Evolutionary conservation across 2,797 vertebrate genomes (phyloP).

Genomic region (Propithecus perrieri): DNA sequence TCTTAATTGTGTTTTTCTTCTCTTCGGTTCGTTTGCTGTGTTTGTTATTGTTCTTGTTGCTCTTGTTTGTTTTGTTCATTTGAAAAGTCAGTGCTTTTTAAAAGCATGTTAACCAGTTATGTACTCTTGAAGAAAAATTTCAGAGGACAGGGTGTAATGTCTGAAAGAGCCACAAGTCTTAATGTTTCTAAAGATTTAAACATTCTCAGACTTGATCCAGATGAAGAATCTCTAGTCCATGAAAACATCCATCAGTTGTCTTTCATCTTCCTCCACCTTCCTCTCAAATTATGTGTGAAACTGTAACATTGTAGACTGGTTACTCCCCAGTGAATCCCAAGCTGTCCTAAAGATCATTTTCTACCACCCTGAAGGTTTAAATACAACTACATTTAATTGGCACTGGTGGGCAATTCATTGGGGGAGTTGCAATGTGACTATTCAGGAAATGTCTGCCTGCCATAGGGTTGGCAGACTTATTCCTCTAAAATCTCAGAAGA

Average conservation of each 20-base stretch:
- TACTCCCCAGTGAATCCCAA: slow-evolving; percentile 25
- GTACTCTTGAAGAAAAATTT: neutral
- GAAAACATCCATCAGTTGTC: neutral
- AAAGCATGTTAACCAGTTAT: neutral
- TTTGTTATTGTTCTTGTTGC: neutral
- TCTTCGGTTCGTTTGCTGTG: neutral
- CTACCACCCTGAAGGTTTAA: slow-evolving; percentile 67
- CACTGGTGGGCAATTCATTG: slow-evolving; percentile 43
- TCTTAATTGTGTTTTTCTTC: neutral
- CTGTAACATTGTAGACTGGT: neutral
- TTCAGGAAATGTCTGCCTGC: slow-evolving; percentile 70
- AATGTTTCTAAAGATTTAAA: neutral
- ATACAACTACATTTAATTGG: slow-evolving; percentile 54
- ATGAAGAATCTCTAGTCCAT: neutral
- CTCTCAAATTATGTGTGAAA: slow-evolving; percentile 61
- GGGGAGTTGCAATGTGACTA: neutral
- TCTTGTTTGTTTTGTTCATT: neutral
- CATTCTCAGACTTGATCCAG: neutral
- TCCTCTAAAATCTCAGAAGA: slow-evolving; percentile 59
- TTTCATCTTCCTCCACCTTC: slow-evolving; percentile 11
- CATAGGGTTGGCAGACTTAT: neutral
- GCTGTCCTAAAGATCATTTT: slow-evolving; percentile 61
- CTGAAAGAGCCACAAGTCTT: neutral
- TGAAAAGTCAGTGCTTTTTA: slow-evolving; percentile 13
- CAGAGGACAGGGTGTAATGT: neutral